Base-by-base conservation (phyloP, 92 coral and sea anemone species). In the Paragorgia papillata region DNA sequence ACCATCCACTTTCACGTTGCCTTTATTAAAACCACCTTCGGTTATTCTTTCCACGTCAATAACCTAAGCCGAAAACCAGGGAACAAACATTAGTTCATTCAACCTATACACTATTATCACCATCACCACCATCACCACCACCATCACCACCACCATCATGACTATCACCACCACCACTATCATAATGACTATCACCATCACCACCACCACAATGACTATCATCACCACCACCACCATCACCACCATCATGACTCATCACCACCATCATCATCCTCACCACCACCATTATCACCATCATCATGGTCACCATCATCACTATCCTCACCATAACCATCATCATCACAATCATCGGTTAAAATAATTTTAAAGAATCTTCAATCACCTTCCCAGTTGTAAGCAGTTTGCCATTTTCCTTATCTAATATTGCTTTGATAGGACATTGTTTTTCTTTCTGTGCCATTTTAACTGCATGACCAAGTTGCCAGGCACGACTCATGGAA, bases 301-400 rank as follows among this genome's bases (percentile, higher is more conserved):
- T 37, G 43, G 10, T 37, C 43, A 37, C 43, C 10, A 37, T 37
- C 43, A 37, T 37, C 43, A 37, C 10, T 10, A 37, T 37, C 43
- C 43, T 10, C 4, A 4, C 10, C 10, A 10, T 37, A 4, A 37
- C 43, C 43, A 37, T 37, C 43, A 37, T 37, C 43, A 37, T 37
- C 12, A 46, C 2, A 46, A 7, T 7, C 2, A 46, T 15, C n/a
- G 15, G 53, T 15, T 66, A 19, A 14, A 26, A 69, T 17, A 33
- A 34, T 46, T 46, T 46, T n/a, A 37, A 46, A 7, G 17, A 46
- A 15, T 46, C 7, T 15, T 7, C 9, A 46, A 80, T 34, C 28
- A 90, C 97, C 97, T 94, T 94, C 19, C 98, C 98, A 33, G 91
- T 64, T 9, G 75, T 69, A 18, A 94, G 73, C 31, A 88, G 84